Percentiles rank a stretch among this genome's conserved stretches.
Conservation (phyloP, 1,140 invertebrate species). For the Sinonovacula constricta region DNA sequence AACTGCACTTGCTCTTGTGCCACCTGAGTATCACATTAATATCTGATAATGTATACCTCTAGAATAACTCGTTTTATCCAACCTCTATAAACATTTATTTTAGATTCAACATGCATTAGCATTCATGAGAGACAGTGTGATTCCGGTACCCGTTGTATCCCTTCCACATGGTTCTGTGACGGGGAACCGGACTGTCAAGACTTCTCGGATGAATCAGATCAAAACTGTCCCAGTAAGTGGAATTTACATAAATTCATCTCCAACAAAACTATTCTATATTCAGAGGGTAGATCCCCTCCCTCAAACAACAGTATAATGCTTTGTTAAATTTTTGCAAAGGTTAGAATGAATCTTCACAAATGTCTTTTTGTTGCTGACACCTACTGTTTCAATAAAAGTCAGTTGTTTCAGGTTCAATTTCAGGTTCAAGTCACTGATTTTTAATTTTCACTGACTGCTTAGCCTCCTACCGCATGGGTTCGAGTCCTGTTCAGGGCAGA, state of each 20-base stretch:
- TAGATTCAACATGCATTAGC: not conserved
- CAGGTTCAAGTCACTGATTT: no score
- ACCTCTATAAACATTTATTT: not conserved
- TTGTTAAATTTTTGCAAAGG: not conserved
- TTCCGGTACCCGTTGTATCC: slow-evolving; percentile 42
- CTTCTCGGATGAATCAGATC: slow-evolving; percentile 27
- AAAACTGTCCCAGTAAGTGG: slow-evolving; percentile 64
- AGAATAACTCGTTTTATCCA: not conserved
- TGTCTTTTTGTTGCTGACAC: not conserved
- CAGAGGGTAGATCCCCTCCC: no score
- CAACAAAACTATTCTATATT: no score
- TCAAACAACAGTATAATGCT: no score
- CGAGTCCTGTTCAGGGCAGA: no score
- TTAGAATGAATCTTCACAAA: not conserved
- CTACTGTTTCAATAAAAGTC: no score
- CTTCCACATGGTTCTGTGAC: slow-evolving; percentile 30
- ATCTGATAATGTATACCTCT: not conserved
- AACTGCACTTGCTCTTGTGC: not conserved
- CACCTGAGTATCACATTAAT: not conserved
- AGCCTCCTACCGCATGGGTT: no score
- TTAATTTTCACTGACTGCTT: no score
- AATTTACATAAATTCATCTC: no score
- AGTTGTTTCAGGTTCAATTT: no score
- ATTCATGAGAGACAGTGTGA: slow-evolving; percentile 78
- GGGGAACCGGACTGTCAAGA: slow-evolving; percentile 36